A percentile compares a stretch with the other conserved stretches of the same genome.
Conservation (phyloP, 64 coral and sea anemone genomes). For the Actinia equina region DNA sequence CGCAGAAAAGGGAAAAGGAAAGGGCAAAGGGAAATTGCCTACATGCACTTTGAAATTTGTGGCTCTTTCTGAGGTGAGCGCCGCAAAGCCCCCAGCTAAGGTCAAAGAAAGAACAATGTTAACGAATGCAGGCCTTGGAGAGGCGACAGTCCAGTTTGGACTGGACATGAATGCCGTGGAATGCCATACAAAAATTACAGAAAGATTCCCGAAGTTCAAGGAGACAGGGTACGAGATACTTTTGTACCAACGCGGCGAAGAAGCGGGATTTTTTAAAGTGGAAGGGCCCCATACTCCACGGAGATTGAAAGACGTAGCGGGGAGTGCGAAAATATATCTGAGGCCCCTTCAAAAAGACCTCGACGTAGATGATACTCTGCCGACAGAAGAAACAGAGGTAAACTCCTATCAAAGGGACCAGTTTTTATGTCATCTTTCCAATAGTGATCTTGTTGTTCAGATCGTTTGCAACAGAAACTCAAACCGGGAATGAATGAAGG, state of each 20-base stretch:
- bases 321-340: neutral
- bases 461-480: no score
- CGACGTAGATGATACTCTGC: neutral
- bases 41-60: no score
- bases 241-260: conserved; percentile 25
- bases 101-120: conserved; percentile 5
- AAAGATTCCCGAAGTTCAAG: conserved; percentile 1
- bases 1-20: no score
- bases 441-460: no score
- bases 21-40: no score
- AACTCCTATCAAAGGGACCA: no score
- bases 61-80: no score
- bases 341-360: conserved; percentile 18
- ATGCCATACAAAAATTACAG: conserved; percentile 1
- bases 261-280: conserved; percentile 4
- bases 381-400: no score
- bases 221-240: neutral
- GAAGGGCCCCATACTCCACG: conserved; percentile 6
- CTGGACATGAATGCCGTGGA: neutral
- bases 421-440: no score
- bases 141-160: neutral
- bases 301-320: neutral
- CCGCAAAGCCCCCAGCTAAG: no score
- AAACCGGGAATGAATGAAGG: no score
- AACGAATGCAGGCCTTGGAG: conserved; percentile 18